Evolutionary conservation across 1,140 invertebrate genomes (phyloP).

Genomic region (Aleiodes sp.): DNA sequence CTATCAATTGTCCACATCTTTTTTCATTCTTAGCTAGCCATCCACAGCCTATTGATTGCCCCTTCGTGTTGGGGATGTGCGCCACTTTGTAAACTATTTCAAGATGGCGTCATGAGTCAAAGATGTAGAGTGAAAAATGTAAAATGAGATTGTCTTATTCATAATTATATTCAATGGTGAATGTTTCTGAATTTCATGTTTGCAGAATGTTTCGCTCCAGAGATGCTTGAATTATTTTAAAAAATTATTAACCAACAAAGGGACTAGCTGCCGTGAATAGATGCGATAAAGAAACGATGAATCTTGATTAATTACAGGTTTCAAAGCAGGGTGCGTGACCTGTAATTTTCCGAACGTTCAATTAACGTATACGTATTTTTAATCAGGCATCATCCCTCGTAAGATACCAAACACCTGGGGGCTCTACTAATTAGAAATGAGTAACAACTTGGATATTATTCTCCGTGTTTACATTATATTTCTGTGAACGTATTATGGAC

Average conservation of each 20-base stretch:
- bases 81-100: constrained; percentile 40
- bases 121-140: constrained; percentile 38
- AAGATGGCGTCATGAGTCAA: constrained; percentile 42
- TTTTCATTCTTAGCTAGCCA: constrained; percentile 31
- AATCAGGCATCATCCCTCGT: background rate
- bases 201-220: background rate
- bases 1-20: no score
- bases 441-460: no score
- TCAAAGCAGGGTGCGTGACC: background rate
- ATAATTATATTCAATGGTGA: no score
- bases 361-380: constrained; percentile 12
- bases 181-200: no score
- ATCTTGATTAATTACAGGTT: constrained; percentile 4
- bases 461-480: no score
- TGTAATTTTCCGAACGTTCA: background rate
- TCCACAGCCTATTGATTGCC: constrained; percentile 44
- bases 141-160: constrained; percentile 36
- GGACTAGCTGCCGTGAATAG: background rate
- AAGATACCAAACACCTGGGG: background rate
- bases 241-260: background rate
- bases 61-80: constrained; percentile 26
- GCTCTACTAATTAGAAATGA: no score
- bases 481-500: no score
- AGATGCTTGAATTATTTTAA: background rate
- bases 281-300: constrained; percentile 4